Evolutionary conservation across 2,113 vertebrate species (phyloP).

Genomic region (Hemicordylus capensis): DNA sequence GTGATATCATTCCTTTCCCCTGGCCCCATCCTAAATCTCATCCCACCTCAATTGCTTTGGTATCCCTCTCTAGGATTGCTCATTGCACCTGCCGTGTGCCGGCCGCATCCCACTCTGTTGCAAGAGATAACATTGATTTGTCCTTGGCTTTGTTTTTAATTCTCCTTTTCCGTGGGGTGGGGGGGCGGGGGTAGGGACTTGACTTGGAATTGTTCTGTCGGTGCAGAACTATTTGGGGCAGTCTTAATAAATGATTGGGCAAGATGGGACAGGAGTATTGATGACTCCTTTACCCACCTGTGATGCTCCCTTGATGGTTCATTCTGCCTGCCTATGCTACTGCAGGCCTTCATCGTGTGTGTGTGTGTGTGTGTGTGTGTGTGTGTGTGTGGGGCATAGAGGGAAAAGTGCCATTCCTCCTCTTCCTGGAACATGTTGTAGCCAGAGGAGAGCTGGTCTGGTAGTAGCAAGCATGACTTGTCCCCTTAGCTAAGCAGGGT

Average conservation of each 20-base stretch:
- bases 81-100: not conserved
- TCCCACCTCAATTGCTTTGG: not conserved
- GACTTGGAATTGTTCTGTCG: accelerated
- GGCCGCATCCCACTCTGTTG: not conserved
- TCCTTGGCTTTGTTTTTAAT: not conserved
- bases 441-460: too few relatives aligned
- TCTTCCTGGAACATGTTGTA: too few relatives aligned
- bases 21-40: not conserved
- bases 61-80: not conserved
- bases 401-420: too few relatives aligned
- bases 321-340: too few relatives aligned
- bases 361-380: too few relatives aligned
- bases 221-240: not conserved
- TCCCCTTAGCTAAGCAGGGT: too few relatives aligned
- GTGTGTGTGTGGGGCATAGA: too few relatives aligned
- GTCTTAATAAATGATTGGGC: not conserved
- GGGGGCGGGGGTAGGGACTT: too few relatives aligned
- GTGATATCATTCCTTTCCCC: not conserved
- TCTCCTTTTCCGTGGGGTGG: too few relatives aligned
- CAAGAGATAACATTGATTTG: slow-evolving; percentile 17
- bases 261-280: not conserved
- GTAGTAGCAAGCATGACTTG: too few relatives aligned
- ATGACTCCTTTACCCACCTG: not conserved
- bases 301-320: not conserved
- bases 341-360: too few relatives aligned